phyloP scores from a whole-genome alignment of 2,113 vertebrate genomes.

The Tauraco erythrolophus region DNA sequence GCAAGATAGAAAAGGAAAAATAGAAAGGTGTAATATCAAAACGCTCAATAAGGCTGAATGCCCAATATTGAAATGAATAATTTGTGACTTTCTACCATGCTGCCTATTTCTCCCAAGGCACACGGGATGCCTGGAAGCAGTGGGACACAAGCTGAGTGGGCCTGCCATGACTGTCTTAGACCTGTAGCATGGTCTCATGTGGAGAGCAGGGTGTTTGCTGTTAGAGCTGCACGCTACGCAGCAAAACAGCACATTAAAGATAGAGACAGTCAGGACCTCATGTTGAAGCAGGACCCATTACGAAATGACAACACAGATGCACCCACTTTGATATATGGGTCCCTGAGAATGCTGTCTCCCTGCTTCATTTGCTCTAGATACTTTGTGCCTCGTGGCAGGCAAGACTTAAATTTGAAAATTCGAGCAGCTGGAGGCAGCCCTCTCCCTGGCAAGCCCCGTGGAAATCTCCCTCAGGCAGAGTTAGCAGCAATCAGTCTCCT shows the following conservation, averaged over 20 bases:
- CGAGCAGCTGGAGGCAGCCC: not conserved
- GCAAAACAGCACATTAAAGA: not conserved
- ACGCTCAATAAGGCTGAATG: not conserved
- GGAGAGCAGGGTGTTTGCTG: not conserved
- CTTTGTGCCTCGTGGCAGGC: not conserved
- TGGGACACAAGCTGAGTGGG: no score
- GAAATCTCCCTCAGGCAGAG: slow-evolving; percentile 31
- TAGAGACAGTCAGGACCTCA: not conserved
- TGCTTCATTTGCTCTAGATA: not conserved
- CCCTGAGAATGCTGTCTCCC: not conserved
- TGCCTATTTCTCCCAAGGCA: not conserved
- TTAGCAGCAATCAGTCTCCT: not conserved
- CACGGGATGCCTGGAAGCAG: not conserved
- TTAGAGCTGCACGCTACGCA: not conserved
- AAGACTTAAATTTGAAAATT: not conserved
- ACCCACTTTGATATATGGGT: not conserved
- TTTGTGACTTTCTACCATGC: not conserved
- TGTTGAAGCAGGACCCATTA: not conserved
- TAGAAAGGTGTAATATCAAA: not conserved
- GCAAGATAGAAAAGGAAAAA: not conserved
- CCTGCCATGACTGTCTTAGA: not conserved
- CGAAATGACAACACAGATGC: not conserved
- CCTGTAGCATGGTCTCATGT: not conserved
- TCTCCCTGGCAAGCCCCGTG: not conserved
- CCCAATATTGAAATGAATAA: not conserved